These are phyloP conservation scores for Drosophila carrolli DNA, from an alignment of 1,140 invertebrate genomes.

Conservation along the genomic window DNA sequence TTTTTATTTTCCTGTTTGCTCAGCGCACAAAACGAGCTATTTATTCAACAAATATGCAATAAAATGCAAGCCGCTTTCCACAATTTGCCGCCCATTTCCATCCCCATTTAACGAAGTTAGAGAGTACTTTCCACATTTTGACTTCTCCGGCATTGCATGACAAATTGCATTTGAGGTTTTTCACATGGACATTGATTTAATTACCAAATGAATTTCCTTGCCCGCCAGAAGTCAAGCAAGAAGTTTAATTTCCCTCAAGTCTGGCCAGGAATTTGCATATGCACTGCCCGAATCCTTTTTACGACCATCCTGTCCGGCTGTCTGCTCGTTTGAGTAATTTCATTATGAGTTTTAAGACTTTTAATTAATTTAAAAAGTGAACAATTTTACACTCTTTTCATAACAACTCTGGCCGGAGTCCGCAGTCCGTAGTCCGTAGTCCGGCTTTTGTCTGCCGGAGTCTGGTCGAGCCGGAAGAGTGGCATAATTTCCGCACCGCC, in stretches of 20 bases:
- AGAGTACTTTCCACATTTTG: constrained; percentile 28
- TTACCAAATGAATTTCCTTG: constrained; percentile 56
- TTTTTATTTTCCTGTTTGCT: constrained; percentile 13
- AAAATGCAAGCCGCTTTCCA: constrained; percentile 23
- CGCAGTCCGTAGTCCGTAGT: neutral
- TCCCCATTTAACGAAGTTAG: constrained; percentile 7
- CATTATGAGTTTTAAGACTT: constrained; percentile 81
- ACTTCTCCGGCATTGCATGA: constrained; percentile 42
- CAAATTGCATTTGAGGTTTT: constrained; percentile 61
- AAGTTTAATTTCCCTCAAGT: constrained; percentile 41
- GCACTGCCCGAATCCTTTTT: constrained; percentile 21
- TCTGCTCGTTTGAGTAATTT: constrained; percentile 66
- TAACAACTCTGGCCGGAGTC: constrained; percentile 28
- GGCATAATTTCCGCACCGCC: constrained; percentile 72
- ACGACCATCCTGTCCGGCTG: neutral
- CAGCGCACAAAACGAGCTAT: constrained; percentile 42
- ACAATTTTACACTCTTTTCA: constrained; percentile 72
- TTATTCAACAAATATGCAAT: constrained; percentile 61
- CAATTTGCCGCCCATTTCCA: constrained; percentile 4
- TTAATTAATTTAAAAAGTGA: constrained; percentile 79
- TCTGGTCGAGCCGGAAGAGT: constrained; percentile 54
- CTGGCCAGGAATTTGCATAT: constrained; percentile 38
- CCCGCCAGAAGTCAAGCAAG: constrained; percentile 23
- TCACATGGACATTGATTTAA: constrained; percentile 64
- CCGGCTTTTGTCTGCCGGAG: constrained; percentile 26